These are phyloP conservation scores for Lathamus discolor DNA, from an alignment of 2,113 vertebrate species.

Conservation along the genomic window DNA sequence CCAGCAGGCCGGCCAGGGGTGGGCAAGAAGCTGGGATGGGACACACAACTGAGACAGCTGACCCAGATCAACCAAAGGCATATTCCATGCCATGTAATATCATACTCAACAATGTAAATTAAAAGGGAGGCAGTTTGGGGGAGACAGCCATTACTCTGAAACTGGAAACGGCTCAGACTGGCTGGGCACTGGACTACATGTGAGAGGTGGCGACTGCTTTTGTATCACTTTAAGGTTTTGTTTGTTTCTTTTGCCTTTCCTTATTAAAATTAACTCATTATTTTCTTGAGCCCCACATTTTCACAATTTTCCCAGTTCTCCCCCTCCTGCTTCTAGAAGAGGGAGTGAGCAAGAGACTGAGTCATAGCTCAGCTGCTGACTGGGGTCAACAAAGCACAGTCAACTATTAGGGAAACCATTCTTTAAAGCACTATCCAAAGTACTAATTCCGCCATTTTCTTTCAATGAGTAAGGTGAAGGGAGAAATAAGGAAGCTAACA, in stretches of 20 bases:
- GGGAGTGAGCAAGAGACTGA: fast-evolving
- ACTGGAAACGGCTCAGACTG: neutral
- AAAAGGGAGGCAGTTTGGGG: neutral
- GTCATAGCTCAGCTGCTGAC: neutral
- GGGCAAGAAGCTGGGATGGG: neutral
- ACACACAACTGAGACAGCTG: neutral
- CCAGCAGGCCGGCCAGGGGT: fast-evolving
- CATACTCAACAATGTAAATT: neutral
- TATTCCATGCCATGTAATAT: neutral
- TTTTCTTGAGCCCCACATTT: neutral
- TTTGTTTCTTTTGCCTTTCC: neutral
- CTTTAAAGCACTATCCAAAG: neutral
- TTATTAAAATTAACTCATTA: neutral
- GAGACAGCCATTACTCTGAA: fast-evolving
- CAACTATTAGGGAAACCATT: neutral
- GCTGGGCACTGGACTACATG: neutral
- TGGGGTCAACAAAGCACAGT: neutral
- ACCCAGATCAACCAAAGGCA: neutral
- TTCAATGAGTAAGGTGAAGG: neutral
- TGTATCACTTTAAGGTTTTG: fast-evolving
- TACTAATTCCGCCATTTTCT: neutral
- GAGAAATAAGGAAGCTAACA: neutral
- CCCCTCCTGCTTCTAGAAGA: neutral
- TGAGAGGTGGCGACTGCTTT: neutral
- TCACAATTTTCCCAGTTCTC: neutral